Evolutionary conservation across 2,113 vertebrate species (phyloP).

Genomic region (Tetrax tetrax): DNA sequence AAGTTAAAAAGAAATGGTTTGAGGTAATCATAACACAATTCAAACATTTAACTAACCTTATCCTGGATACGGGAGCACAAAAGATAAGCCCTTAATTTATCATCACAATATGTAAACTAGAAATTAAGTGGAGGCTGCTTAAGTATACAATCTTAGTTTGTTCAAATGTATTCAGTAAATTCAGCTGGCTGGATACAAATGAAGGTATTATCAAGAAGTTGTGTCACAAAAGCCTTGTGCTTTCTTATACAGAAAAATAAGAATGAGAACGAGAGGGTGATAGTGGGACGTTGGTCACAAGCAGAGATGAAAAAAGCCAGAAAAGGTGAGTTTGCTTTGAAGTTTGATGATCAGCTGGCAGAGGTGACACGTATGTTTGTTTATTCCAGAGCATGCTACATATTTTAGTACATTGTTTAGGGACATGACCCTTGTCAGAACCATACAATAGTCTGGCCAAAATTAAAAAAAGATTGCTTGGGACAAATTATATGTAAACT

Average conservation of each 20-base stretch:
- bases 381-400: not conserved
- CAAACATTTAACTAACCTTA: constrained; percentile 35
- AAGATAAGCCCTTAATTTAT: constrained; percentile 35
- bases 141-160: not conserved
- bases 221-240: not conserved
- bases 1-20: constrained; percentile 14
- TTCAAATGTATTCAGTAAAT: constrained; percentile 43
- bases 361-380: not conserved
- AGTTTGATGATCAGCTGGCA: not conserved
- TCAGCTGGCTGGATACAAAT: not conserved
- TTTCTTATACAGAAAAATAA: not conserved
- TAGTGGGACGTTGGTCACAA: not conserved
- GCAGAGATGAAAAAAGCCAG: not conserved
- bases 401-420: not conserved
- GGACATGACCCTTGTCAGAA: not conserved
- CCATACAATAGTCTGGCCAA: not conserved
- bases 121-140: constrained; percentile 44
- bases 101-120: constrained; percentile 41
- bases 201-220: not conserved
- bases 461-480: not conserved
- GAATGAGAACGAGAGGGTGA: not conserved
- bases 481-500: not conserved
- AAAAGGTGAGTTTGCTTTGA: not conserved
- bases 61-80: constrained; percentile 2
- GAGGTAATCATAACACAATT: not conserved